Evolutionary conservation across 1,140 invertebrate species (phyloP), one percentile per base, ranked within the genome.

Genomic region (Drosophila subpulchrella): DNA sequence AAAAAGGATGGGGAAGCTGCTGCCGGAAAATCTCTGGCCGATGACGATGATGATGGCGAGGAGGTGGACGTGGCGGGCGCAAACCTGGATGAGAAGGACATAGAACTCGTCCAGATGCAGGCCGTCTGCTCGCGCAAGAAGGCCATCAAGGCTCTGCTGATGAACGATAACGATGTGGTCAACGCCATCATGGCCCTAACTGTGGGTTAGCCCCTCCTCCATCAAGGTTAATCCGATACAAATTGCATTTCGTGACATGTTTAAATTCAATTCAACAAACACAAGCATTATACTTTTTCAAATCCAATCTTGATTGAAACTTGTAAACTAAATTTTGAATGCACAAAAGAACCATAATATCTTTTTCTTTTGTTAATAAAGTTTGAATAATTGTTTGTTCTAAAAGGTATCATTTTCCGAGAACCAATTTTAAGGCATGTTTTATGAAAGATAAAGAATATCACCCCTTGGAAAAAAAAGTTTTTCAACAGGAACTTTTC

Each of bases 101-200:
- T 89, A 15, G 81, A 89, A 6, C 50, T 89, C 48, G 84, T 89
- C 4, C 65, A 72, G 42, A 75, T 85, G 81, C 84, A 89, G 62
- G 50, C 84, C 12, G 13, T 13, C 10, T 85, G 80, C 24, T 53
- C 85, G 1, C 85, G 84, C 54, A 42, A 56, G 2, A 73, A 54
- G 59, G 84, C 84, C 24, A 58, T 89, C 36, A 81, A 68, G 30
- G 85, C 84, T 0, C 48, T 89, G 48, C 12, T 78, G 12, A 51
- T 63, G 56, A 74, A 90, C 53, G 75, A 75, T 0, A 78, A 67
- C 44, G 84, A 89, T 44, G 77, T 89, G 27, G 85, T 89, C 50
- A 89, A 89, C 51, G 85, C 84, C 61, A 89, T 89, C 10, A 89
- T 89, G 84, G 81, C 56, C 1, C 17, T 89, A 2, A 90, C 84